Conservation (phyloP, 37 sponge, comb jelly and placozoan species). For the Aplysina aerophoba region DNA sequence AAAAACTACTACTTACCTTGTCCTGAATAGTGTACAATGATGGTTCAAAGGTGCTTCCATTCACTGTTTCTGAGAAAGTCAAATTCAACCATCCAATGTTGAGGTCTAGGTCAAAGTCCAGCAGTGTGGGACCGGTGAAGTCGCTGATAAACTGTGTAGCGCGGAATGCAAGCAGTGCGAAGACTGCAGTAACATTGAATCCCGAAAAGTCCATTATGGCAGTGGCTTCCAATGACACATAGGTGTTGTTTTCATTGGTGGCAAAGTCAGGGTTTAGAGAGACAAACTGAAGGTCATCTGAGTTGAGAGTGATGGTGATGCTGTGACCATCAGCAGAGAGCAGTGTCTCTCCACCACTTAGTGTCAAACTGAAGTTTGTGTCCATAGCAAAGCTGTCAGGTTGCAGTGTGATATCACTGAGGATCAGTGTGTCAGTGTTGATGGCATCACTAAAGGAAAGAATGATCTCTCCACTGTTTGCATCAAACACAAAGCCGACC, state of each 20-base stretch:
- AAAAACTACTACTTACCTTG: background rate
- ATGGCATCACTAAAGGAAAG: constrained; percentile 77
- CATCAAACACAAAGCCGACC: constrained; percentile 56
- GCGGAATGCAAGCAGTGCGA: constrained; percentile 27
- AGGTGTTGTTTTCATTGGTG: constrained; percentile 65
- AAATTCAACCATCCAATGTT: constrained; percentile 70
- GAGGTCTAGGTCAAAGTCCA: constrained; percentile 66
- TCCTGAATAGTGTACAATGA: constrained; percentile 54
- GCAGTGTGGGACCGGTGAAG: constrained; percentile 56
- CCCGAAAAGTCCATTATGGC: constrained; percentile 71
- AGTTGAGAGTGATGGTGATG: constrained; percentile 44
- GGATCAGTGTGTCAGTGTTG: constrained; percentile 32
- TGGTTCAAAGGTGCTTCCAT: constrained; percentile 60
- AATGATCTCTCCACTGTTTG: constrained; percentile 64
- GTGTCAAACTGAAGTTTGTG: constrained; percentile 28
- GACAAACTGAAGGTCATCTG: constrained; percentile 58
- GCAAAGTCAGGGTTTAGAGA: constrained; percentile 45
- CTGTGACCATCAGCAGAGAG: constrained; percentile 57
- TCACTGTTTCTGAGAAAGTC: constrained; percentile 85
- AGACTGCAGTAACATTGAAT: constrained; percentile 47
- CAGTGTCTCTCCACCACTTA: constrained; percentile 39
- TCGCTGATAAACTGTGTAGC: constrained; percentile 53
- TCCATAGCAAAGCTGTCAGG: constrained; percentile 34
- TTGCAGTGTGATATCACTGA: constrained; percentile 58
- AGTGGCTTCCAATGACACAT: constrained; percentile 48